Conservation (phyloP, 2,797 vertebrate species). For the Poecilia wingei region DNA sequence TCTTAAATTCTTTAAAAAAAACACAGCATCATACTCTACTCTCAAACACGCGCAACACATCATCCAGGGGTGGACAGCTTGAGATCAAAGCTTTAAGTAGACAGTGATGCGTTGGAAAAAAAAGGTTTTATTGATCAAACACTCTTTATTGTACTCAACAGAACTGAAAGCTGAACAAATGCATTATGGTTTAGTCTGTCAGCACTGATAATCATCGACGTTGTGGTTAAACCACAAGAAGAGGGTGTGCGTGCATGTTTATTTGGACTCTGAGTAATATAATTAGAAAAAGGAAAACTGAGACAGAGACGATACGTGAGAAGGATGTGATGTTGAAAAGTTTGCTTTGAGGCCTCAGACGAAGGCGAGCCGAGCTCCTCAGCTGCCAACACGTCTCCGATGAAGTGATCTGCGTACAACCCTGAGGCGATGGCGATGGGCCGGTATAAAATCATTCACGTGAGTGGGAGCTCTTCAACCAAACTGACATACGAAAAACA, state of each 20-base stretch:
- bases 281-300: slow-evolving; percentile 28
- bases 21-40: background rate
- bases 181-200: slow-evolving; percentile 51
- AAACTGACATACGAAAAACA: slow-evolving; percentile 38
- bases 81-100: background rate
- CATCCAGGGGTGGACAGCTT: background rate
- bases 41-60: background rate
- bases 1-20: background rate
- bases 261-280: slow-evolving; percentile 34
- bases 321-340: slow-evolving; percentile 18
- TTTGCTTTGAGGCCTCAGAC: slow-evolving; percentile 61
- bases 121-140: slow-evolving; percentile 68
- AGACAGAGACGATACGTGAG: slow-evolving; percentile 28
- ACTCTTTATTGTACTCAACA: slow-evolving; percentile 77
- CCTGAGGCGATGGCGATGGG: slow-evolving; percentile 32
- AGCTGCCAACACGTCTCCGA: slow-evolving; percentile 40
- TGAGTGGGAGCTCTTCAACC: slow-evolving; percentile 24
- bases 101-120: background rate
- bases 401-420: slow-evolving; percentile 26
- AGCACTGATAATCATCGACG: slow-evolving; percentile 34
- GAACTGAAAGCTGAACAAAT: slow-evolving; percentile 63
- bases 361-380: slow-evolving; percentile 58
- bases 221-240: slow-evolving; percentile 38
- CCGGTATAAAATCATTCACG: slow-evolving; percentile 21
- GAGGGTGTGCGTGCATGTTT: slow-evolving; percentile 32